Percentiles rank a stretch among this genome's conserved stretches.
Conservation (phyloP, 2,888 invertebrate genomes). For the Acanthosepion lycidas region DNA sequence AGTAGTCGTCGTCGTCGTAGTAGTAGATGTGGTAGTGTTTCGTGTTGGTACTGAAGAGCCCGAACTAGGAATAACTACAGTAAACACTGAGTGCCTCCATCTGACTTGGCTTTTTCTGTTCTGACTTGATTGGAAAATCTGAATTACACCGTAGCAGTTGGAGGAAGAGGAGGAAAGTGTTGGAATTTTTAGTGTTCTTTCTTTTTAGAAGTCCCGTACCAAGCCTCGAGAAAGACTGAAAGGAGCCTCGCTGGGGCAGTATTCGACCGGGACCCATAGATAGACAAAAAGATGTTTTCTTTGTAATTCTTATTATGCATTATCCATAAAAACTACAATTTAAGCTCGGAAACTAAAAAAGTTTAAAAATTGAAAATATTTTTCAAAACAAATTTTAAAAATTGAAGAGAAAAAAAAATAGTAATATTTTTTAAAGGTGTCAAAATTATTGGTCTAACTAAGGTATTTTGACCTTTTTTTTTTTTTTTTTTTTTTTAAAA, state of each 20-base stretch:
- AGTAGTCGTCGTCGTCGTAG: not conserved
- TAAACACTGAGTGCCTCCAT: not conserved
- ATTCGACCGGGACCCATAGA: not conserved
- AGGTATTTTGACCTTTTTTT: not conserved
- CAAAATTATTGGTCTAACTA: too few species aligned
- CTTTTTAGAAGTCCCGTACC: too few species aligned
- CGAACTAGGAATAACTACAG: conserved; percentile 4
- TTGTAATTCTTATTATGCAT: not conserved
- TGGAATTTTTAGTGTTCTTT: not conserved
- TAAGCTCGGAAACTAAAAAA: not conserved
- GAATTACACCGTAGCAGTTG: not conserved
- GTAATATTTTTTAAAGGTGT: too few species aligned
- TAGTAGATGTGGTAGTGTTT: not conserved
- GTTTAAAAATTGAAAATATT: not conserved
- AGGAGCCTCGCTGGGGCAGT: not conserved
- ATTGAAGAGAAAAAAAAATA: not conserved
- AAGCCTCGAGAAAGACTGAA: not conserved
- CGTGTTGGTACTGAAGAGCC: not conserved
- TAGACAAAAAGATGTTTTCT: not conserved
- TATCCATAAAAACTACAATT: not conserved
- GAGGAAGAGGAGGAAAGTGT: not conserved
- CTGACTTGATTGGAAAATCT: conserved; percentile 24
- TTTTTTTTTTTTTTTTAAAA: too few species aligned
- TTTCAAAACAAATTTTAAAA: not conserved
- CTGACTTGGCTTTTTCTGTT: not conserved